Percentiles rank a stretch among this genome's conserved stretches.
Conservation (phyloP, 2,888 invertebrate genomes). For the Eucriotettix oculatus region DNA sequence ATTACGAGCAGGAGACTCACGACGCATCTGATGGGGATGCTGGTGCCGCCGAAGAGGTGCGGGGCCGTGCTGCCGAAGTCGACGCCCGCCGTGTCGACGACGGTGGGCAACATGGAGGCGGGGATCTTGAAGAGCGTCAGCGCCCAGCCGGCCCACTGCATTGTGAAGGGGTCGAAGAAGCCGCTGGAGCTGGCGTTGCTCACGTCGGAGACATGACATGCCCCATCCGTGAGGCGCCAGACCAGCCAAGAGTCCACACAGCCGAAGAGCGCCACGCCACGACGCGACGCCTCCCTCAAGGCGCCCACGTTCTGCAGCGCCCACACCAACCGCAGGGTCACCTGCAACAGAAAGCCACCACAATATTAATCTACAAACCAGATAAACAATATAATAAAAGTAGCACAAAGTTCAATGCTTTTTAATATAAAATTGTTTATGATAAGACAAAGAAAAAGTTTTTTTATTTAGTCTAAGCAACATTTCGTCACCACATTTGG, state of each 20-base stretch:
- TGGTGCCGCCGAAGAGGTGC: slow-evolving; percentile 47
- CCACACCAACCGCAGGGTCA: slow-evolving; percentile 63
- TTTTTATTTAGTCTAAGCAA: too few species aligned
- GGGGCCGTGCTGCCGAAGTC: slow-evolving; percentile 52
- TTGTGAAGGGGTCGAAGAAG: slow-evolving; percentile 80
- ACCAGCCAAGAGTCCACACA: slow-evolving; percentile 89
- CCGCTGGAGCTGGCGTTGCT: slow-evolving; percentile 85
- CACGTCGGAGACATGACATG: slow-evolving; percentile 67
- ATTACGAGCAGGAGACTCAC: slow-evolving; percentile 38
- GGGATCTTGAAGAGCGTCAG: slow-evolving; percentile 58
- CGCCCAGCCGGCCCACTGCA: slow-evolving; percentile 66
- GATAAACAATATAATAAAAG: too few species aligned
- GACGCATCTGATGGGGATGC: slow-evolving; percentile 61
- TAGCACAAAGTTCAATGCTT: too few species aligned
- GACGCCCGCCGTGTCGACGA: slow-evolving; percentile 54
- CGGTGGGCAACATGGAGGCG: slow-evolving; percentile 52
- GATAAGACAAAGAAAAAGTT: too few species aligned
- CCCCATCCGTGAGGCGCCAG: slow-evolving; percentile 53
- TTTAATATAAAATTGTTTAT: too few species aligned
- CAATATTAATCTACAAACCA: too few species aligned
- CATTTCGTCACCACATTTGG: too few species aligned
- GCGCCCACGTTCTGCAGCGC: slow-evolving; percentile 53
- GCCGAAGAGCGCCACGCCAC: slow-evolving; percentile 58
- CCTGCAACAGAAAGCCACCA: slow-evolving; percentile 38
- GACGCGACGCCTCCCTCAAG: slow-evolving; percentile 43